Percentiles rank a stretch among this genome's conserved stretches.
Evolutionary conservation across 2,113 vertebrate species (phyloP).

Genomic region (Oxyura jamaicensis): DNA sequence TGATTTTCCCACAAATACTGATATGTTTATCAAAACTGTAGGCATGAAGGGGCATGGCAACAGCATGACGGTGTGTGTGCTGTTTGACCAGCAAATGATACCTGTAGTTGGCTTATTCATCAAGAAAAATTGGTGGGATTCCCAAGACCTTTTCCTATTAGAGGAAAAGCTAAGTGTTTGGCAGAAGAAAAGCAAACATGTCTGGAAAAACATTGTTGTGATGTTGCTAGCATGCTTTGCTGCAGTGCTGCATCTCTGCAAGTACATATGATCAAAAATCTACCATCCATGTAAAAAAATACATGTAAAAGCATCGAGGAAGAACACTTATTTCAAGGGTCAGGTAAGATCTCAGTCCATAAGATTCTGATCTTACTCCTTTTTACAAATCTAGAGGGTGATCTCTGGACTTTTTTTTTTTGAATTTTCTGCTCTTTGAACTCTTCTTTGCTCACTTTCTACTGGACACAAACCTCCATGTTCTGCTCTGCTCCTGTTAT

Average conservation of each 20-base stretch:
- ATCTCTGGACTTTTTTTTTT: neutral
- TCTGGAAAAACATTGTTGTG: neutral
- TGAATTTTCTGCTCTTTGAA: neutral
- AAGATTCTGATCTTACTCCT: neutral
- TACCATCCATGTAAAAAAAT: neutral
- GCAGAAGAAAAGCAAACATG: neutral
- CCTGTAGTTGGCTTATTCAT: neutral
- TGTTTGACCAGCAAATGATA: accelerated
- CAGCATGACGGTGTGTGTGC: accelerated
- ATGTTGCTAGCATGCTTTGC: neutral
- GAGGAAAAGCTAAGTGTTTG: neutral
- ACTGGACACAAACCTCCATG: neutral
- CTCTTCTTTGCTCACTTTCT: neutral
- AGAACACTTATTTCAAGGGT: neutral
- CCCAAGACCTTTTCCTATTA: neutral
- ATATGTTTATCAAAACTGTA: neutral
- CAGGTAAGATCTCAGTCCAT: neutral
- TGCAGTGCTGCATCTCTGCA: neutral
- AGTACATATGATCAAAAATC: neutral
- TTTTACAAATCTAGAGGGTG: neutral
- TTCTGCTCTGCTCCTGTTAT: neutral
- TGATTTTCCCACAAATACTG: no score
- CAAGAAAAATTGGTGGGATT: neutral
- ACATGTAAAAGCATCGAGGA: neutral
- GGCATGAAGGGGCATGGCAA: neutral